Evolutionary conservation across 2,113 vertebrate genomes (phyloP), one percentile per base, ranked within the genome.

Genomic region (Pelobates fuscus): DNA sequence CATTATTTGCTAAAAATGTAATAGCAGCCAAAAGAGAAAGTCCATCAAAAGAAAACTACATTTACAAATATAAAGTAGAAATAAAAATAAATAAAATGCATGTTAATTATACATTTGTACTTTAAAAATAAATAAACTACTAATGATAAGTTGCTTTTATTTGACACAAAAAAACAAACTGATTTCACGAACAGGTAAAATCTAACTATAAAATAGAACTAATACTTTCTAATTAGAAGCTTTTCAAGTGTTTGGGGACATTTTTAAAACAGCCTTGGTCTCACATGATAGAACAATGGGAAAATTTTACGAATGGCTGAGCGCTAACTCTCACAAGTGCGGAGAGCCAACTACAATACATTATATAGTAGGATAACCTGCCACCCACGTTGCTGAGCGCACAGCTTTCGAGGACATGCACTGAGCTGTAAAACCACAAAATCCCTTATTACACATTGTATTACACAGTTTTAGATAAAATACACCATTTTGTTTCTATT

Each of bases 361-460:
- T 91, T 92, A 93, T 94, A 95, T 93, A 94, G 93, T 91, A 92
- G 93, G 93, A 93, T 91, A 95, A 92, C 88, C 88, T 93, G 92
- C 97, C 97, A 98, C 97, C 96, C 97, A 98, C 94, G 94, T 94
- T 91, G 96, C 93, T 93, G 92, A 94, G 93, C 94, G 93, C 90
- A 90, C 87, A 84, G 92, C 93, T 95, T 94, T 96, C 93, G 94
- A 94, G 93, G 93, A 92, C 93, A 94, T 90, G 93, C 92, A 93
- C 89, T 91, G 91, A 94, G 94, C 93, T 96, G 93, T 94, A 94
- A 96, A 96, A 94, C 94, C 93, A 89, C 94, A 92, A 89, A 94
- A 93, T 90, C 95, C 93, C 89, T 93, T 92, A 90, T 88, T 94
- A 93, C 92, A 92, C 91, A 94, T 94, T 96, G 95, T 96, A 93